Evolutionary conservation across 2,797 vertebrate genomes (phyloP).

Genomic region (Sternotherus odoratus): DNA sequence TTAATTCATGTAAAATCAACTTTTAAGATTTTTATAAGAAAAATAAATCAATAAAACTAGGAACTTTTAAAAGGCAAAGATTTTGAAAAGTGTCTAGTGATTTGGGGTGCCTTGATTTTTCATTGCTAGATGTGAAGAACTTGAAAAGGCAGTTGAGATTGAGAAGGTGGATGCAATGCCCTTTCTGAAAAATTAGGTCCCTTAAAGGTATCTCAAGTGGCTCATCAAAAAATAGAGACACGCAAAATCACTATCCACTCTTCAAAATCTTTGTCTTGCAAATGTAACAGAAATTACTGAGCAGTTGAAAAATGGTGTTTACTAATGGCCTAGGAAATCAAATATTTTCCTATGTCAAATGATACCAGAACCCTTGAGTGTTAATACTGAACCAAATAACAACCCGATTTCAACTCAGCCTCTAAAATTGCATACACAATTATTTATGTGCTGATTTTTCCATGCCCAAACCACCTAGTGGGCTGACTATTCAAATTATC

Average conservation of each 20-base stretch:
- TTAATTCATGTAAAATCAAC: background rate
- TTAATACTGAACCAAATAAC: background rate
- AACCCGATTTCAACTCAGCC: background rate
- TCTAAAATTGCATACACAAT: background rate
- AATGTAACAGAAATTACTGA: background rate
- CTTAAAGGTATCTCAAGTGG: background rate
- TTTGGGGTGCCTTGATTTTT: background rate
- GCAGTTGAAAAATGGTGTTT: background rate
- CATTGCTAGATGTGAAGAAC: background rate
- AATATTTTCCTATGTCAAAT: background rate
- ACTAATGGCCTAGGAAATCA: background rate
- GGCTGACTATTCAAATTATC: background rate
- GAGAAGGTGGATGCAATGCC: background rate
- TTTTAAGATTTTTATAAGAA: background rate
- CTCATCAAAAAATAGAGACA: background rate
- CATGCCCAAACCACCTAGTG: background rate
- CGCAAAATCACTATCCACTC: background rate
- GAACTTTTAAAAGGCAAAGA: background rate
- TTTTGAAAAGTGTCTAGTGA: background rate
- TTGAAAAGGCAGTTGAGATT: background rate
- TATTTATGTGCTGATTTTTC: background rate
- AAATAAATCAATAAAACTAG: background rate
- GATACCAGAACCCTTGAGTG: slow-evolving; percentile 2
- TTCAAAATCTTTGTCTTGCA: background rate
- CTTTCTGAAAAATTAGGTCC: background rate